A percentile compares a stretch with the other conserved stretches of the same genome.
Conservation (phyloP, 2,113 vertebrate species). For the Scopus umbretta region DNA sequence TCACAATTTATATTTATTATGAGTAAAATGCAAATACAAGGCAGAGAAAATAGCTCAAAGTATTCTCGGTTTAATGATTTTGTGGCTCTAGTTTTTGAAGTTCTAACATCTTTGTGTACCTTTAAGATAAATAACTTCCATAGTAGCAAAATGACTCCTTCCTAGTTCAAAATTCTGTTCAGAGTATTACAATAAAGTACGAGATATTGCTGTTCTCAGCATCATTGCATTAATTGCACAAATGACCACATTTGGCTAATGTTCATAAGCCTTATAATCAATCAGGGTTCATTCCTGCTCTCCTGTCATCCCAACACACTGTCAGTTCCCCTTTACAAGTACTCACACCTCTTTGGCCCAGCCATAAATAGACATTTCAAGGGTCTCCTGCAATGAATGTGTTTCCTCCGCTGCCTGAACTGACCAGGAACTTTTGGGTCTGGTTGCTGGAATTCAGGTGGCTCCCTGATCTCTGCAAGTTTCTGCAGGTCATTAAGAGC, state of each 20-base stretch:
- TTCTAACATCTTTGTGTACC: neutral
- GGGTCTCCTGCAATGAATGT: neutral
- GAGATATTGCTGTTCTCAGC: slow-evolving; percentile 43
- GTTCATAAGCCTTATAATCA: slow-evolving; percentile 6
- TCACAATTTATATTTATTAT: slow-evolving; percentile 4
- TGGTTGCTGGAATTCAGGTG: neutral
- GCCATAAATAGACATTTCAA: neutral
- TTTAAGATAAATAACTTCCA: slow-evolving; percentile 41
- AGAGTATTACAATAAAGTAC: slow-evolving; percentile 6
- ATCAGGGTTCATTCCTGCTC: slow-evolving; percentile 6
- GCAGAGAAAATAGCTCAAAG: neutral
- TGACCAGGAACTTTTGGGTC: neutral
- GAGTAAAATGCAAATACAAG: neutral
- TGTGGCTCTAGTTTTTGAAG: neutral
- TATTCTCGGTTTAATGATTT: slow-evolving; percentile 17
- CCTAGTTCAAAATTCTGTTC: slow-evolving; percentile 18
- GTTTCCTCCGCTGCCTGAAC: neutral
- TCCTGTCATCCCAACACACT: neutral
- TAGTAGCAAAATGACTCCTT: slow-evolving; percentile 14
- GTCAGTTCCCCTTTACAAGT: neutral
- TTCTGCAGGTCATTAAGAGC: neutral
- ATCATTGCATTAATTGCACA: slow-evolving; percentile 42
- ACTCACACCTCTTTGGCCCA: neutral
- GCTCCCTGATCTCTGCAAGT: neutral
- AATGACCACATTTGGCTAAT: slow-evolving; percentile 9